Base-by-base conservation (phyloP, 2,113 vertebrate species). In the Varanus komodoensis region DNA sequence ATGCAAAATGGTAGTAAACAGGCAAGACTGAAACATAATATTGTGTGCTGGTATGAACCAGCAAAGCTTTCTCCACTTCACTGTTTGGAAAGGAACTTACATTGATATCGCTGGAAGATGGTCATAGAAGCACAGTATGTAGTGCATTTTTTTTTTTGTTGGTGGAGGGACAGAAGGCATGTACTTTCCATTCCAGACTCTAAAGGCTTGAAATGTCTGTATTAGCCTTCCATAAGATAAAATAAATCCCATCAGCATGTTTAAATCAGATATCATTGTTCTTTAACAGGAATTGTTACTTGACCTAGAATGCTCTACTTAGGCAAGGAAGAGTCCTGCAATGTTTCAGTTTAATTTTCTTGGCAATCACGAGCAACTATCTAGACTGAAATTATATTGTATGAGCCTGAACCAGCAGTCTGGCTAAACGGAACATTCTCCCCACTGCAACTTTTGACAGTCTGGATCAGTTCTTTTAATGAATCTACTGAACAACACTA, bases 321-420 rank as follows among this genome's bases (percentile, higher is more conserved):
- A 85, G 68, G 84, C 83, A 94, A 96, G 87, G 21, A 91, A 94
- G 95, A 96, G 92, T 93, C 81, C 75, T 94, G 91, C 83, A 94
- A 93, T 93, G 89, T 96, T 96, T 97, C 95, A 96, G 92, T 96
- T 96, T 96, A 95, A 96, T 96, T 96, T 97, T 93, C 89, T 97
- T 97, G 96, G 94, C 97, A 97, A 91, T 84, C 89, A 67, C 74
- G 88, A 91, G 78, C 92, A 97, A 95, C 95, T 93, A 96, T 96
- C 93, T 96, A 95, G 93, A 95, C 95, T 96, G 92, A 95, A 96
- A 95, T 95, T 82, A 96, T 96, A 94, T 84, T 95, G 83, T 94
- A 96, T 93, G 96, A 96, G 95, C 93, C 92, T 95, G 95, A 94
- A 96, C 68, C 90, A 94, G 94, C 88, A 96, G 92, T 84, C 91